Base-by-base conservation (phyloP, 2,113 vertebrate species). In the Gadus macrocephalus region DNA sequence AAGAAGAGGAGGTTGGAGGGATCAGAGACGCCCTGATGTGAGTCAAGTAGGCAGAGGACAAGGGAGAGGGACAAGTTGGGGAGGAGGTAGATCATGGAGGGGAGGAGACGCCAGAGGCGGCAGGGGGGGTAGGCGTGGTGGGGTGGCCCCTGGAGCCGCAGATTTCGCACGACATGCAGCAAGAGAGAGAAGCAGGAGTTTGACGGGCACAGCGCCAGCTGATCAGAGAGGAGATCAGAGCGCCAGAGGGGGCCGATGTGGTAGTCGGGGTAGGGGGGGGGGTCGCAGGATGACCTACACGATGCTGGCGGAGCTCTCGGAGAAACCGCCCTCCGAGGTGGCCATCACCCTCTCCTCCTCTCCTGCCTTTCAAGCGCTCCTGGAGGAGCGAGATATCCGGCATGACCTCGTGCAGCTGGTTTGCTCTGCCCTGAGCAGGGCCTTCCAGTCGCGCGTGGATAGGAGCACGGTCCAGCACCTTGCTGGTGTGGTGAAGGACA, bases 381-480 rank as follows among this genome's bases (percentile, higher is more conserved):
- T 98, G 20, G 81, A 83, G 5, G 85, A 89, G 64, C 83, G 66
- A 5, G 65, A 6, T 25, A 93, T 97, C 92, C 89, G 92, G 58
- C 80, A 79, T 1, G 84, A 38, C 76, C 86, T 96, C 0, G 20
- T 96, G 1, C 91, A 96, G 64, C 90, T 98, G 0, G 38, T 98
- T 64, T 95, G 94, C 76, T 87, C 88, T 74, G 92, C 94, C 67
- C 85, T 98, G 75, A 88, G 55, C 71, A 96, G 91, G 88, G 95
- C 91, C 19, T 95, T 95, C 68, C 83, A 85, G 64, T 93, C 93
- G 22, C 90, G 67, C 59, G 83, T 79, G 66, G 90, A 96, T 28
- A 91, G 93, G 71, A 83, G 88, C 69, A 93, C 88, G 1, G 78
- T 95, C 68, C 92, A 94, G 9, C 92, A 95, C 68, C 81, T 98